Evolutionary conservation across 2,113 vertebrate genomes (phyloP).

Genomic region (Coptodon rendalli): DNA sequence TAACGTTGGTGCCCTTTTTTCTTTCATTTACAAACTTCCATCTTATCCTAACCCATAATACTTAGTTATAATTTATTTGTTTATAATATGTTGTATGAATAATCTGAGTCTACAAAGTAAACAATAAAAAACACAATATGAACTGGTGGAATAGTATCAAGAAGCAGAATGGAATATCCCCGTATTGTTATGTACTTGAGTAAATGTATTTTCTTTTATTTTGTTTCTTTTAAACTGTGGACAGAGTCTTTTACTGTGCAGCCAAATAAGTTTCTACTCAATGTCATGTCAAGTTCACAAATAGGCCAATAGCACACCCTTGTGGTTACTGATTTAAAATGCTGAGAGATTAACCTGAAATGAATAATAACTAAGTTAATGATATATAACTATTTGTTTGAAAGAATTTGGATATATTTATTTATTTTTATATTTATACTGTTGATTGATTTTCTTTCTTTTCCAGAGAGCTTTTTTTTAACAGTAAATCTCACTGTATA

Average conservation of each 20-base stretch:
- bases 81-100: background rate
- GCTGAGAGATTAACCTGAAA: background rate
- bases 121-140: background rate
- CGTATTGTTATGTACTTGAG: background rate
- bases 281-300: background rate
- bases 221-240: background rate
- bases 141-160: background rate
- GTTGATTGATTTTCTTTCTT: background rate
- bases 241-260: background rate
- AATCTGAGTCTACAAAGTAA: background rate
- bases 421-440: background rate
- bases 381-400: background rate
- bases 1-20: background rate
- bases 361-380: background rate
- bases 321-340: constrained; percentile 22
- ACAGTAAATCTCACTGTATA: background rate
- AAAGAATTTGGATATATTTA: background rate
- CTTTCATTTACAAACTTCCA: background rate
- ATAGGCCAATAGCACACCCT: constrained; percentile 38
- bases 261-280: background rate
- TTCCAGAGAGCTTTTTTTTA: background rate
- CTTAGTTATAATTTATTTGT: background rate
- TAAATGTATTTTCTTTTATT: background rate
- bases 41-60: background rate
- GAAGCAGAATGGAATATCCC: background rate